phyloP scores from a whole-genome alignment of 2,797 vertebrate species.

The Pangasius krempfi region DNA sequence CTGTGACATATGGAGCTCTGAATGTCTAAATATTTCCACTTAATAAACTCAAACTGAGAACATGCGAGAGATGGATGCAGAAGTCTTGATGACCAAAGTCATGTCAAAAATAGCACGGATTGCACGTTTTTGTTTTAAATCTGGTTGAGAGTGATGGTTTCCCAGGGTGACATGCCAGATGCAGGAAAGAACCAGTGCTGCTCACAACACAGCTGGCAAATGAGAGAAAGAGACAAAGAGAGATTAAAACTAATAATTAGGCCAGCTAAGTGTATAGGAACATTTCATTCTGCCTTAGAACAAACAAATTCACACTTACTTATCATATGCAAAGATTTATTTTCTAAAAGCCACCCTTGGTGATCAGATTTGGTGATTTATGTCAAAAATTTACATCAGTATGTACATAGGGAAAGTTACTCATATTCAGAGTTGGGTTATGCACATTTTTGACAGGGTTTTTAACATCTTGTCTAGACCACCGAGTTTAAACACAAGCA shows the following conservation, averaged over 20 bases:
- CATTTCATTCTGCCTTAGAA: neutral
- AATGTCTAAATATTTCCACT: conserved; percentile 40
- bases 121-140: neutral
- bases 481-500: neutral
- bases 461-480: neutral
- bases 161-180: conserved; percentile 32
- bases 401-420: neutral
- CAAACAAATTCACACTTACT: neutral
- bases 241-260: conserved; percentile 40
- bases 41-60: conserved; percentile 33
- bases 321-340: neutral
- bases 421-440: neutral
- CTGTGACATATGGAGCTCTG: conserved; percentile 45
- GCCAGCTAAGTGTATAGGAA: conserved; percentile 1
- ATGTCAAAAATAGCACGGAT: neutral
- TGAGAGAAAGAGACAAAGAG: conserved; percentile 23
- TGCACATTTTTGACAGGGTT: neutral
- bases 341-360: neutral
- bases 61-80: neutral
- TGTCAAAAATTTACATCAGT: neutral
- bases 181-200: conserved; percentile 27
- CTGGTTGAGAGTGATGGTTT: conserved; percentile 11
- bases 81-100: conserved; percentile 21
- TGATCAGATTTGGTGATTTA: neutral
- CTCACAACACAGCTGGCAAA: conserved; percentile 29